Evolutionary conservation across 1,140 invertebrate genomes (phyloP), one percentile per base, ranked within the genome.

Genomic region (Drosophila pallidifrons): DNA sequence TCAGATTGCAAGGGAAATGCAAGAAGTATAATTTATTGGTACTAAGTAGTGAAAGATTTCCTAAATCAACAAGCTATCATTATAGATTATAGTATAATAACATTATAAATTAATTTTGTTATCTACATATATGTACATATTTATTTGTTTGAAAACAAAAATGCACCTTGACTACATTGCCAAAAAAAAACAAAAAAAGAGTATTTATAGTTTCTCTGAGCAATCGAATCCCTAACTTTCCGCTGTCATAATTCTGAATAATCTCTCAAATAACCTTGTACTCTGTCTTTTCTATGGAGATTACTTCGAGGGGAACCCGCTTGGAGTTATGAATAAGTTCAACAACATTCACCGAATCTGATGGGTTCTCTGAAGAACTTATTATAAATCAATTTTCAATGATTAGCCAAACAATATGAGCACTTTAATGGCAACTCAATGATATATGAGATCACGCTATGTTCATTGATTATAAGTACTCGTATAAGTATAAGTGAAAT

Each of bases 381-480:
- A 32, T 5, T 8, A 15, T 32, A 54, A 54, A 35, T 52, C 2
- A 54, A 7, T 15, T 32, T 25, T 35, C 8, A 35, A 54, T 32
- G 35, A 28, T 11, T 49, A 49, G 41, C 11, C 20, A 54, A 54
- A 54, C 11, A 15, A 54, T 3, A 35, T 15, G n/a, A 43, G 41
- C 5, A 1, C 41, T 35, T 35, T 32, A 54, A 8, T 3, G 10
- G 10, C 15, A 20, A 20, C 20, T 49, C 10, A 25, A 49, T 49
- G 15, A 28, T 49, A 25, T 54, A 13, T 3, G 15, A 20, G 20
- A 16, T 20, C 51, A 54, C 54, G 35, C 35, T 57, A 41, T 11
- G 59, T 46, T 61, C 43, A 38, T 61, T 61, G 59, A 61, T 46
- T 46, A 35, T 30, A 30, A 13, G n/a, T 61, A 38, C 8, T 38